Evolutionary conservation across 2,113 vertebrate species (phyloP).

Genomic region (Megalops atlanticus): DNA sequence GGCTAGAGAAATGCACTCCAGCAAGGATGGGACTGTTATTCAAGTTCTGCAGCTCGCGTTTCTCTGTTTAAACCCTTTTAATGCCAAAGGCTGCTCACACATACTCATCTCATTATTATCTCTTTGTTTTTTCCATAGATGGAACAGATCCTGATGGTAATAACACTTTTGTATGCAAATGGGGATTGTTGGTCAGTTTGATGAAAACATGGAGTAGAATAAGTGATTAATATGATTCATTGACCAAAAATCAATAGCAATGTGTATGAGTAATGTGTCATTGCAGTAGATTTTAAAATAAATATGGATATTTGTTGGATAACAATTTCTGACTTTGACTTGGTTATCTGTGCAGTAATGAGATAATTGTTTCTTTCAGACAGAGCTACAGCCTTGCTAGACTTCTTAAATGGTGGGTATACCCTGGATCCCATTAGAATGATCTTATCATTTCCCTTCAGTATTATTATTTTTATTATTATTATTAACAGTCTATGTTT

Average conservation of each 20-base stretch:
- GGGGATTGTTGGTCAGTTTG: background rate
- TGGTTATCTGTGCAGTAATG: background rate
- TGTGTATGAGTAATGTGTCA: background rate
- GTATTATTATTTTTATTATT: background rate
- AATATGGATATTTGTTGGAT: background rate
- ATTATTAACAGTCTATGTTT: background rate
- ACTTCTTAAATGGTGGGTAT: slow-evolving; percentile 30
- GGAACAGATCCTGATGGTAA: slow-evolving; percentile 36
- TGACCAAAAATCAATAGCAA: background rate
- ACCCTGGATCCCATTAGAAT: background rate
- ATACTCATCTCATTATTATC: too few species aligned
- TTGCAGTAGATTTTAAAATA: background rate
- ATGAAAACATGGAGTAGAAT: background rate
- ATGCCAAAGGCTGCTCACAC: background rate
- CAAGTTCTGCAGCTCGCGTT: background rate
- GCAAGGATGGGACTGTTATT: slow-evolving; percentile 11
- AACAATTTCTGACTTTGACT: background rate
- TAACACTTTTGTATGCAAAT: slow-evolving; percentile 2
- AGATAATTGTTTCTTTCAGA: slow-evolving; percentile 26
- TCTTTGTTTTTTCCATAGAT: slow-evolving; percentile 31
- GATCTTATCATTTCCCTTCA: too few species aligned
- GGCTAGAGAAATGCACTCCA: slow-evolving; percentile 25
- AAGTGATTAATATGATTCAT: background rate
- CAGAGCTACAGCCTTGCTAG: background rate
- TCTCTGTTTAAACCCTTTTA: background rate